Conservation (phyloP, 2,888 invertebrate species). For the Mythimna loreyi region DNA sequence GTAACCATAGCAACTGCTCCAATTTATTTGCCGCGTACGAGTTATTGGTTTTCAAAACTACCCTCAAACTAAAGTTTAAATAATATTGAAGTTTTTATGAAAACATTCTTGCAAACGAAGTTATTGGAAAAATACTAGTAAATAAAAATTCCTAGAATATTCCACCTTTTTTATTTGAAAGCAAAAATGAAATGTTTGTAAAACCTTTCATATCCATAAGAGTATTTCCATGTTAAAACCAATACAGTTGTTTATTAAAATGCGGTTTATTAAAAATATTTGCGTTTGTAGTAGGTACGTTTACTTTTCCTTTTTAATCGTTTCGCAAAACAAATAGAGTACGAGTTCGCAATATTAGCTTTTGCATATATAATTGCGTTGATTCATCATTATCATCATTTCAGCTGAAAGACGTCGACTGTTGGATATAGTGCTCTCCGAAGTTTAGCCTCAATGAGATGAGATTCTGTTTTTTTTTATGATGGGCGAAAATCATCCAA, state of each 20-base stretch:
- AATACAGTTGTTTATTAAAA: neutral
- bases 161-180: neutral
- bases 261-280: neutral
- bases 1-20: too few relatives aligned
- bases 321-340: neutral
- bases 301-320: neutral
- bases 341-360: neutral
- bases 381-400: neutral
- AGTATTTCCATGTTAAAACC: neutral
- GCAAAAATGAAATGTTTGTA: neutral
- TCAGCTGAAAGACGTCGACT: too few relatives aligned
- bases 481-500: too few relatives aligned
- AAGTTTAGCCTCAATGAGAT: too few relatives aligned
- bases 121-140: too few relatives aligned
- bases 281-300: neutral
- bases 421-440: too few relatives aligned
- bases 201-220: neutral
- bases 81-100: too few relatives aligned
- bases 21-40: too few relatives aligned
- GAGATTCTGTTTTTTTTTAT: too few relatives aligned
- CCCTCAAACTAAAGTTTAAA: too few relatives aligned
- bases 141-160: neutral
- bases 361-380: neutral
- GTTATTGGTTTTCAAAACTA: too few relatives aligned
- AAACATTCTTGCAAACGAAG: too few relatives aligned